Evolutionary conservation across 2,888 invertebrate species (phyloP), one percentile per base, ranked within the genome.

Genomic region (Abrostola tripartita): DNA sequence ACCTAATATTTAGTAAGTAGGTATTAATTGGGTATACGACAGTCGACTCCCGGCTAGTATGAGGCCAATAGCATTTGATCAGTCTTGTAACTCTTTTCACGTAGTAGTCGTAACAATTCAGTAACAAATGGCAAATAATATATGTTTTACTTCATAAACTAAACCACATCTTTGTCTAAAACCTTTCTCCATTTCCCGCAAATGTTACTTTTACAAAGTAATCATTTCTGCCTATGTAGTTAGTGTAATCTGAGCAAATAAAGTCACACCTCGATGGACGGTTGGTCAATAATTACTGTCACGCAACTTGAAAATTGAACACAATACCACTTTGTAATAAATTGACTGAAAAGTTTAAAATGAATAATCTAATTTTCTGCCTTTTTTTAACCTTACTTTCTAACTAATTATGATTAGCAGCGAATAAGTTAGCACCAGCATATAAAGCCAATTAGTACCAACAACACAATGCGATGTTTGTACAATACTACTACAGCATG

Each of bases 351-450:
- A 1, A 24, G 24, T 24, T 24, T 24, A 24, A 24, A 24, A 24
- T 24, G 24, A 24, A 24, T 24, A 24, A 24, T 24, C 24, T 24
- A 24, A 44, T 42, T 49, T 52, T 55, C 35, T 59, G 59, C 56
- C 70, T 52, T 71, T 50, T 58, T 59, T 65, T 61, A 64, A 63
- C 41, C 62, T 76, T 65, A 74, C 42, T 66, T 59, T 53, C 58
- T 59, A 61, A 52, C 57, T 62, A 69, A 63, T 49, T 9, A 61
- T 66, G 71, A 74, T 71, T 74, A 74, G 81, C 79, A 81, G 83
- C 81, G 70, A 76, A 74, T 75, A 77, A 62, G 73, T 78, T 85
- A 85, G 85, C 85, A 85, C 85, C 86, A 75, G 78, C 76, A 59
- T 69, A 64, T 66, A 74, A 81, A 83, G 77, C 76, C 72, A 66